Evolutionary conservation across 2,888 invertebrate genomes (phyloP).

Genomic region (Disparrhopalites patrizii): DNA sequence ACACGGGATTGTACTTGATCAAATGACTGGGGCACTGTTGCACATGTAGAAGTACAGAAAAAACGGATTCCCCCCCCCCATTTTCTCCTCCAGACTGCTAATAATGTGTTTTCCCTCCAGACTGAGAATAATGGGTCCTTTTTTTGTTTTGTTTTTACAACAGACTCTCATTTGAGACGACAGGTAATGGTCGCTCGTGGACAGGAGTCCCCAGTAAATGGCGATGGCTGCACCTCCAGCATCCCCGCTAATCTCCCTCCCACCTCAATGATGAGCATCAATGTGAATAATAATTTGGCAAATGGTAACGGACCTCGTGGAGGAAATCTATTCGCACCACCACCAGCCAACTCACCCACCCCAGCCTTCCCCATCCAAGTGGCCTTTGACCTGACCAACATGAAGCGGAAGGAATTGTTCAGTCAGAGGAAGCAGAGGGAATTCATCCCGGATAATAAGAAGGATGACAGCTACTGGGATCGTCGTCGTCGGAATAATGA

Average conservation of each 20-base stretch:
- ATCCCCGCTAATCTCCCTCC: slow-evolving; percentile 12
- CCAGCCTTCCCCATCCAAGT: slow-evolving; percentile 47
- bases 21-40: no score
- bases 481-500: slow-evolving; percentile 92
- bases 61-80: no score
- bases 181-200: slow-evolving; percentile 72
- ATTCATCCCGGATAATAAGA: slow-evolving; percentile 94
- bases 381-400: slow-evolving; percentile 48
- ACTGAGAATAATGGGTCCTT: no score
- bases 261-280: slow-evolving; percentile 27
- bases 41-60: no score
- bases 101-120: no score
- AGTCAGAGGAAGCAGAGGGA: slow-evolving; percentile 90
- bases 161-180: slow-evolving; percentile 54
- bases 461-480: slow-evolving; percentile 97
- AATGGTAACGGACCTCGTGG: slow-evolving; percentile 14
- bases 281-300: neutral
- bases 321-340: slow-evolving; percentile 5
- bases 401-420: slow-evolving; percentile 74
- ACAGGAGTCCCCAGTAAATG: slow-evolving; percentile 44
- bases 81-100: no score
- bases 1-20: no score
- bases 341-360: slow-evolving; percentile 50
- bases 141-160: slow-evolving; percentile 38
- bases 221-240: slow-evolving; percentile 37